Conservation (phyloP, 2,888 invertebrate genomes). For the Ormyrus rosae region DNA sequence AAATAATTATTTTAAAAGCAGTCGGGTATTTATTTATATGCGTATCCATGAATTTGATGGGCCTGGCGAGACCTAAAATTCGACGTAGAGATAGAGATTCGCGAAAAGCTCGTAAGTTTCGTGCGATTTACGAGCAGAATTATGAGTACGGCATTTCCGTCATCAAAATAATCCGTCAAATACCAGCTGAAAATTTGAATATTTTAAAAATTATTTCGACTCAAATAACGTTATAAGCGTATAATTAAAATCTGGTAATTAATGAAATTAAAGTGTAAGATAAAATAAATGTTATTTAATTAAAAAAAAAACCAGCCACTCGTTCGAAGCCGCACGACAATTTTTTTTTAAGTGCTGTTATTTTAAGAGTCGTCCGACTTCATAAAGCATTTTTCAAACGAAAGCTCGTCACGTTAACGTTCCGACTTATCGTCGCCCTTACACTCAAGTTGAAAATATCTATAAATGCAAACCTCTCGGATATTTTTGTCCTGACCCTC, state of each 20-base stretch:
- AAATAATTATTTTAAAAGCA: background rate
- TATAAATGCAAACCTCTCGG: slow-evolving; percentile 16
- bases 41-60: slow-evolving; percentile 32
- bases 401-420: slow-evolving; percentile 8
- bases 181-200: background rate
- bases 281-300: slow-evolving; percentile 1
- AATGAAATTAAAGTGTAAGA: too few relatives aligned
- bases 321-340: background rate
- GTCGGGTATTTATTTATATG: slow-evolving; percentile 26
- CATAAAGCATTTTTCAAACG: slow-evolving; percentile 20
- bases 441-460: background rate
- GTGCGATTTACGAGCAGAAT: slow-evolving; percentile 39
- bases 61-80: slow-evolving; percentile 19
- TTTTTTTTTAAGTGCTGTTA: slow-evolving; percentile 13
- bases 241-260: too few relatives aligned
- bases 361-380: slow-evolving; percentile 19
- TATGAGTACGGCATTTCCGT: slow-evolving; percentile 30
- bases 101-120: slow-evolving; percentile 14
- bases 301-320: background rate
- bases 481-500: background rate
- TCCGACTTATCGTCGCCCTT: slow-evolving; percentile 28
- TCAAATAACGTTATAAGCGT: too few relatives aligned
- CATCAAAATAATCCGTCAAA: slow-evolving; percentile 32
- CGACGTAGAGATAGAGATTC: slow-evolving; percentile 16
- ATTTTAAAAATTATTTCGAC: too few relatives aligned